These are phyloP conservation scores for Pyrochroa serraticornis DNA, from an alignment of 2,888 invertebrate genomes.

Conservation along the genomic window DNA sequence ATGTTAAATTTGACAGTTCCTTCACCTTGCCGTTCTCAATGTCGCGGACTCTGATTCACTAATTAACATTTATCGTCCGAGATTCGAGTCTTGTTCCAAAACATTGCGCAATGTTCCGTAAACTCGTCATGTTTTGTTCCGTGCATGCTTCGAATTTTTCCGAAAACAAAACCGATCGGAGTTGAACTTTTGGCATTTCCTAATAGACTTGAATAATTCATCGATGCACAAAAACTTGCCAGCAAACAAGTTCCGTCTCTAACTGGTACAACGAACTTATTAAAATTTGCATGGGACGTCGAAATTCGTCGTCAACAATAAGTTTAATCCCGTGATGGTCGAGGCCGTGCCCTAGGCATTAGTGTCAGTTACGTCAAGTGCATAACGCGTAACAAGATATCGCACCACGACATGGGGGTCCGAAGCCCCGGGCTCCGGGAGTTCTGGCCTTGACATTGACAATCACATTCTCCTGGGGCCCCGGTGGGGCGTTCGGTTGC, in stretches of 20 bases:
- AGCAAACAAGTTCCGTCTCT: not conserved
- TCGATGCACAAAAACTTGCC: constrained; percentile 7
- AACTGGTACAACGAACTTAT: constrained; percentile 4
- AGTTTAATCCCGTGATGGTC: not conserved
- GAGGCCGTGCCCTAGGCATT: not conserved
- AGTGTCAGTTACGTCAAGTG: not conserved
- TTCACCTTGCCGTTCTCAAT: constrained; percentile 16
- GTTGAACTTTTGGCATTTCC: constrained; percentile 10
- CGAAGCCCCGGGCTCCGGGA: constrained; percentile 34
- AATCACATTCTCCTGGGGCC: constrained; percentile 47
- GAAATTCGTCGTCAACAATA: not conserved
- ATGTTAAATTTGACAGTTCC: constrained; percentile 16
- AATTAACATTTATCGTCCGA: constrained; percentile 4
- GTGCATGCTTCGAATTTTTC: constrained; percentile 7
- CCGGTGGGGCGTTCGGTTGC: constrained; percentile 38
- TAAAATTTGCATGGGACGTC: not conserved
- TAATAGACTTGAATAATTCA: no score
- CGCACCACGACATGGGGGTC: not conserved
- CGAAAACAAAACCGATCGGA: not conserved
- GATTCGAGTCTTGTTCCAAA: not conserved
- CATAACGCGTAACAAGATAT: not conserved
- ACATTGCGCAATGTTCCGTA: constrained; percentile 2
- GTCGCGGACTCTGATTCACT: constrained; percentile 14
- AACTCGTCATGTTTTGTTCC: constrained; percentile 12
- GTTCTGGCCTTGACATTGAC: constrained; percentile 51